Evolutionary conservation across 2,797 vertebrate species (phyloP), one percentile per base, ranked within the genome.

Genomic region (Sciurus vulgaris): DNA sequence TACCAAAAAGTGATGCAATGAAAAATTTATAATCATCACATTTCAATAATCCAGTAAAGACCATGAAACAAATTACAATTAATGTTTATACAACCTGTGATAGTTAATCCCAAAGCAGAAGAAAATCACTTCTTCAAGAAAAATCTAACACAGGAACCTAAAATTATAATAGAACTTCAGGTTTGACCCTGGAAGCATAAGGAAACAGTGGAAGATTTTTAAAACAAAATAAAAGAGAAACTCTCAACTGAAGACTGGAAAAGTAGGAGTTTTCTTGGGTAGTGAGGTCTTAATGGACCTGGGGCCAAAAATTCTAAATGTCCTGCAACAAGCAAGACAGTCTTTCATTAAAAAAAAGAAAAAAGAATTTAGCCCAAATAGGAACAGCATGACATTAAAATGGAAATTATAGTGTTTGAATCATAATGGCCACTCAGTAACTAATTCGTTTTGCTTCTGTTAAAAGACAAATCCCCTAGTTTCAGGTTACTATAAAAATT

Each of bases 121-220:
- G 35, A 97, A 94, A 79, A 3, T 11, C n/a, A 67, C 3, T 69
- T 91, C 84, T 35, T 47, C 63, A 2, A 93, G 59, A 72, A 87
- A 67, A 72, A 81, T 17, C n/a, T 35, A 91, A 87, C 41, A 81
- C 17, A 74, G 26, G 93, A 65, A 91, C 49, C 95, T 38, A 56
- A 94, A 33, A 15, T 83, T 3, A 94, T 0, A 17, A 24, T 41
- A 83, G 0, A 65, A 0, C 20, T 77, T 74, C 54, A 86, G 41
- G 47, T 78, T 65, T 89, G 33, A 41, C 11, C 44, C 49, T 67
- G 63, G 1, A 83, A 63, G 24, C 44, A 89, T 0, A 54, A 12
- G 28, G 41, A 87, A 90, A 69, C 12, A 90, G 6, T 4, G 22
- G 6, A 87, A 77, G 41, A 93, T 54, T 85, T n/a, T 86, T 44